These are phyloP conservation scores for Aeoliscus strigatus DNA, from an alignment of 2,797 vertebrate species.

Conservation along the genomic window DNA sequence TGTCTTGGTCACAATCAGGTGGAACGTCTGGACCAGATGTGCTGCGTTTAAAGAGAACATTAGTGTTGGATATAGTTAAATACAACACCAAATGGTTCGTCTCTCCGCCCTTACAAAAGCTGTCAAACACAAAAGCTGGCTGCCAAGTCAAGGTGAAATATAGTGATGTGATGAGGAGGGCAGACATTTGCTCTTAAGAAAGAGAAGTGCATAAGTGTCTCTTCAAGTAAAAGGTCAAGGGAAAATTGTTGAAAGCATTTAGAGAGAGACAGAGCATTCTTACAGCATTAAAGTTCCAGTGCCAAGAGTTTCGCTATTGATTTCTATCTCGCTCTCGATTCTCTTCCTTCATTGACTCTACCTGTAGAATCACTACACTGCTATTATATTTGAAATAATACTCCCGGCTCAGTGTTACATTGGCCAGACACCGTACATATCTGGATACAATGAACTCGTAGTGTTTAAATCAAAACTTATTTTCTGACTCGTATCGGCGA, in stretches of 20 bases:
- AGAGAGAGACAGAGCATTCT: constrained; percentile 35
- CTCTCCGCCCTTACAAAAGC: constrained; percentile 15
- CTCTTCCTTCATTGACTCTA: constrained; percentile 13
- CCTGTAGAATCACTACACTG: constrained; percentile 3
- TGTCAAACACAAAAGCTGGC: constrained; percentile 30
- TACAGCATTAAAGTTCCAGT: constrained; percentile 38
- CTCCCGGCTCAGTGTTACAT: too few species aligned
- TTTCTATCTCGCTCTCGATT: constrained; percentile 14
- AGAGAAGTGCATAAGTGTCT: constrained; percentile 51
- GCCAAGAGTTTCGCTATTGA: constrained; percentile 39
- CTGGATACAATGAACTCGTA: too few species aligned
- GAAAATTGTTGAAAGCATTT: constrained; percentile 38
- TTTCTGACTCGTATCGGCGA: too few species aligned
- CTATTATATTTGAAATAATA: constrained; percentile 8
- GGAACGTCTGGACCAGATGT: too few species aligned
- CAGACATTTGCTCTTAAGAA: constrained; percentile 53
- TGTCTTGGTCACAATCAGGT: too few species aligned
- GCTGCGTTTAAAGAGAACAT: too few species aligned
- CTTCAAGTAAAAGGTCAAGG: constrained; percentile 59
- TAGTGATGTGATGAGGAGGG: constrained; percentile 31
- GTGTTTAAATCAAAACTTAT: too few species aligned
- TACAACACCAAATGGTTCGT: neutral
- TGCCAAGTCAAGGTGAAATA: constrained; percentile 30
- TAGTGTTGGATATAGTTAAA: too few species aligned
- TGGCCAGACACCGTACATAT: too few species aligned